Evolutionary conservation across 1,140 invertebrate genomes (phyloP), one percentile per base, ranked within the genome.

Genomic region (Sycophila sp.): DNA sequence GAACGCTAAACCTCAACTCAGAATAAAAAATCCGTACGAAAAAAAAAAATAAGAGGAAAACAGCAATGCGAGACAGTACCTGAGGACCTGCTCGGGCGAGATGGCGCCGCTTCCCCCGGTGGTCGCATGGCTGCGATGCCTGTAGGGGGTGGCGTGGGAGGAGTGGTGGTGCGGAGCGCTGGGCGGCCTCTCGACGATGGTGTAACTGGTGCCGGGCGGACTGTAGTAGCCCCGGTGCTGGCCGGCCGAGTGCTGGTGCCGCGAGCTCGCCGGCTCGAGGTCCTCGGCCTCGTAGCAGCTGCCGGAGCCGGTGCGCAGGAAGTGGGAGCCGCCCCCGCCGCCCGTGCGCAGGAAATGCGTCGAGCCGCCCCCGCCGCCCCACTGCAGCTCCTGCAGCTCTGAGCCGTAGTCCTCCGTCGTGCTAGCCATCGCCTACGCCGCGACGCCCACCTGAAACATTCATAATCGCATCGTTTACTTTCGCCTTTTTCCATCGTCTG

Each of bases 131-230:
- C 86, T 84, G 3, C 87, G 78, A 77, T 91, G 90, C 78, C 89
- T 88, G 69, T 90, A 87, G 53, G 85, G 87, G 30, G 87, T 88
- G 74, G 87, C 87, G 36, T 88, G 86, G 22, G 87, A 87, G 75
- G 90, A 90, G 83, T 90, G 89, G 81, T 91, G 90, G 74, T 90
- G 89, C 72, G 92, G 91, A 32, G 91, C 91, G 73, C 91, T 92
- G 69, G 92, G 91, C 34, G 92, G 92, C 56, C 93, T 88, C 85
- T 94, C 93, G 75, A 94, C 91, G 81, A 94, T 94, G 75, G 93
- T 94, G 85, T 94, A 94, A 47, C 92, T 94, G 67, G 93, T 94
- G 51, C 93, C 88, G 22, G 88, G 88, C n/a, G 87, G 87, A 45
- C 87, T 88, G 78, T 88, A 88, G 75, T 88, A 89, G 30, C 84